Percentiles rank a stretch among this genome's conserved stretches.
Evolutionary conservation across 2,113 vertebrate genomes (phyloP).

Genomic region (Harpagus bidentatus): DNA sequence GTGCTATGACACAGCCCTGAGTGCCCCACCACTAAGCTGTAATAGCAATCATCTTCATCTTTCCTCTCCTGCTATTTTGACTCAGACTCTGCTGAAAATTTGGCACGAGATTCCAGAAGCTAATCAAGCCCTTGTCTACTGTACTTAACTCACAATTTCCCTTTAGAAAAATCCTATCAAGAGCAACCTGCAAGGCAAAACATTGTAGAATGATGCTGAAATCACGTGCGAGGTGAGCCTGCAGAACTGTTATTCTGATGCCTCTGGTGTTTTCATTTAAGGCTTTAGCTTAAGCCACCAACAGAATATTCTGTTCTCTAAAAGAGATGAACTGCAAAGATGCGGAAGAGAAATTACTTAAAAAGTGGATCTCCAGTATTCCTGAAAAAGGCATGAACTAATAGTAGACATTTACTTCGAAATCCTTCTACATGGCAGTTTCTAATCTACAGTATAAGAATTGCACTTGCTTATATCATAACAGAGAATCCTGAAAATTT

Average conservation of each 20-base stretch:
- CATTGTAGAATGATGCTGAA: neutral
- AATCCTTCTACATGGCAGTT: neutral
- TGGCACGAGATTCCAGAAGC: neutral
- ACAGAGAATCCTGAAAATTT: neutral
- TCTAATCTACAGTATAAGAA: neutral
- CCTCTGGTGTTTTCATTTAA: neutral
- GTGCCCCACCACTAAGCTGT: too few relatives aligned
- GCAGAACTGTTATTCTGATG: neutral
- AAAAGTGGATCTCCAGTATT: neutral
- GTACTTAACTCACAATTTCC: neutral
- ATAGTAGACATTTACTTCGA: neutral
- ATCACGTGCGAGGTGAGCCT: accelerated
- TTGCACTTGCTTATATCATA: neutral
- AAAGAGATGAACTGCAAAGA: neutral
- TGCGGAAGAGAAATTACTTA: neutral
- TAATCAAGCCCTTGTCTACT: neutral
- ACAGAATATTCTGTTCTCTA: neutral
- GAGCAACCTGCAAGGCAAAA: neutral
- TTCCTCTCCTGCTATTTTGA: neutral
- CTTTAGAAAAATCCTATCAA: neutral
- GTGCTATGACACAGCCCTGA: neutral
- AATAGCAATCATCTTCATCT: neutral
- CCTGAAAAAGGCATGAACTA: neutral
- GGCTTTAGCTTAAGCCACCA: neutral
- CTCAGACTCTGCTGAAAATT: neutral